Percentiles rank a stretch among this genome's conserved stretches.
Conservation (phyloP, 2,113 vertebrate species). For the Reinhardtius hippoglossoides region DNA sequence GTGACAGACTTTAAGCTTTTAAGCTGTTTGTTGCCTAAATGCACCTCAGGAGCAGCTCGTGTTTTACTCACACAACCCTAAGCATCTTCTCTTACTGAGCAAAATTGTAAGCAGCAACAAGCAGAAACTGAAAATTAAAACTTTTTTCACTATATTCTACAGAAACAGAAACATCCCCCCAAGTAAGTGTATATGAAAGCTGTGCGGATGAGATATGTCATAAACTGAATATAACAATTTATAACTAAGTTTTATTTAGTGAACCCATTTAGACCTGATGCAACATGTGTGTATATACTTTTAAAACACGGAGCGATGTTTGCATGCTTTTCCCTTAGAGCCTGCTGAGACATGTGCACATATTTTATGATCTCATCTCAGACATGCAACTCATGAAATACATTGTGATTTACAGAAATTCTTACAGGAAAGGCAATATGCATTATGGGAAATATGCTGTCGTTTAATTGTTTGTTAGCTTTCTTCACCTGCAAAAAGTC, state of each 20-base stretch:
- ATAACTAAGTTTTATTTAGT: neutral
- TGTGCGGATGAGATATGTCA: neutral
- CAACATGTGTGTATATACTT: neutral
- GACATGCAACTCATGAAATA: too few relatives aligned
- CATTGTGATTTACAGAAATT: too few relatives aligned
- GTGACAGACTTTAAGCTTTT: conserved; percentile 11
- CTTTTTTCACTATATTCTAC: neutral
- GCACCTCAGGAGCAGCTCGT: neutral
- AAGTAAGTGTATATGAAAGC: neutral
- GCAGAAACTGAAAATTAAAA: neutral
- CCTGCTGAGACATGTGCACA: too few relatives aligned
- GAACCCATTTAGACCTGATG: neutral
- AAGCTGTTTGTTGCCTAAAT: neutral
- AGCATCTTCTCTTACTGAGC: neutral
- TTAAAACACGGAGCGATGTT: neutral
- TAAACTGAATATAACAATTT: neutral
- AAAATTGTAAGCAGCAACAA: neutral
- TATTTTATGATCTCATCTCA: neutral
- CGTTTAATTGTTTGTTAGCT: too few relatives aligned
- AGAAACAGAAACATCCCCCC: neutral
- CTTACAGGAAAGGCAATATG: too few relatives aligned
- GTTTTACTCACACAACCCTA: neutral
- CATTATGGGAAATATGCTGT: too few relatives aligned
- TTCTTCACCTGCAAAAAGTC: too few relatives aligned
- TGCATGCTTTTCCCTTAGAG: neutral